A percentile compares a stretch with the other conserved stretches of the same genome.
These are phyloP conservation scores for Mionectes macconnelli DNA, from an alignment of 2,113 vertebrate species.

Conservation along the genomic window DNA sequence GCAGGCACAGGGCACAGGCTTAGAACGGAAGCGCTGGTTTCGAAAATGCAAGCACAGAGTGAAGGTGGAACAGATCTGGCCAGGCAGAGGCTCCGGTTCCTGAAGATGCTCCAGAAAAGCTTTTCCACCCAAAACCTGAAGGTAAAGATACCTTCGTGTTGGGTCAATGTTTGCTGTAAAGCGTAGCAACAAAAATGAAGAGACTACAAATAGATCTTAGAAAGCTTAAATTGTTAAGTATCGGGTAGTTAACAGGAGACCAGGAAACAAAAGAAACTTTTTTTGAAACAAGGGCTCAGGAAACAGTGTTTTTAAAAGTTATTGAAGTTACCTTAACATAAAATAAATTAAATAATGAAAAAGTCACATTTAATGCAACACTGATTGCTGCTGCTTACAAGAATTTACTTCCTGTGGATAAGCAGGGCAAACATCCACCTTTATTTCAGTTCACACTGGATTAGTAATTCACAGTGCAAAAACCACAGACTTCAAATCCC, in stretches of 20 bases:
- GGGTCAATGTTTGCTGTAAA: constrained; percentile 89
- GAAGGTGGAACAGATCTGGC: constrained; percentile 90
- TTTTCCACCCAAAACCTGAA: constrained; percentile 94
- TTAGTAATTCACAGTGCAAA: background rate
- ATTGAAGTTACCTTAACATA: background rate
- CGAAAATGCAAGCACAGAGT: constrained; percentile 92
- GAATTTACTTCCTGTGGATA: background rate
- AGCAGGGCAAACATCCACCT: background rate
- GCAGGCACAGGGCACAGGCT: constrained; percentile 93
- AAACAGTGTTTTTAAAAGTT: background rate
- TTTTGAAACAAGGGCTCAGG: background rate
- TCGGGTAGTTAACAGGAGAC: constrained; percentile 3
- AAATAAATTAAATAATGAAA: background rate
- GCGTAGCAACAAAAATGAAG: constrained; percentile 75
- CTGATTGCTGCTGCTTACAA: background rate
- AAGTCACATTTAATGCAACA: background rate
- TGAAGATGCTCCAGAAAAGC: constrained; percentile 97
- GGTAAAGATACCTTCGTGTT: constrained; percentile 90
- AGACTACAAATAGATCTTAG: constrained; percentile 54
- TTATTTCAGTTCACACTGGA: background rate
- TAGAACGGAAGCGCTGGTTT: constrained; percentile 93
- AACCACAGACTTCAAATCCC: background rate
- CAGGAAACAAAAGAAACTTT: background rate
- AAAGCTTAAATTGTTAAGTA: constrained; percentile 18
- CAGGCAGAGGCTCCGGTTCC: constrained; percentile 90